A percentile compares a stretch with the other conserved stretches of the same genome.
phyloP scores from a whole-genome alignment of 2,888 invertebrate genomes.

The Aspidiotus destructor region DNA sequence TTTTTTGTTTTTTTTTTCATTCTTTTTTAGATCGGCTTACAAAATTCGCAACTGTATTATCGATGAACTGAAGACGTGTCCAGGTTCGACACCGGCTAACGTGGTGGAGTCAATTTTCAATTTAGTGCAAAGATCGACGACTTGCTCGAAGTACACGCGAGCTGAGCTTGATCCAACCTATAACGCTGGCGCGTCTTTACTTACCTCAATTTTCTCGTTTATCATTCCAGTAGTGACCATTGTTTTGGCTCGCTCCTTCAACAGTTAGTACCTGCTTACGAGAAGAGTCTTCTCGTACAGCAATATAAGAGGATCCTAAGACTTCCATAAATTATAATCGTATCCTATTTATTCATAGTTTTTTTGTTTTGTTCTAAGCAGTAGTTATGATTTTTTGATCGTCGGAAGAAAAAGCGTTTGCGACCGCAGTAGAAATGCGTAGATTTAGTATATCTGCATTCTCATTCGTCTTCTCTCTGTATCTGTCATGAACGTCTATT shows the following conservation, averaged over 20 bases:
- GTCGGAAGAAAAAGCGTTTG: no score
- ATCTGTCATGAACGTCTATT: no score
- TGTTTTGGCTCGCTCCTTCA: slow-evolving; percentile 15
- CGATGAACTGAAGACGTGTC: slow-evolving; percentile 53
- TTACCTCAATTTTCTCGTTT: slow-evolving; percentile 14
- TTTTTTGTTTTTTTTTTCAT: slow-evolving; percentile 13
- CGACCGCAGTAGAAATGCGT: no score
- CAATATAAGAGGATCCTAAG: no score
- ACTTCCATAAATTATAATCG: no score
- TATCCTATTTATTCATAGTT: no score
- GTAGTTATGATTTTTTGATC: no score
- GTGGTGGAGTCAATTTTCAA: slow-evolving; percentile 66
- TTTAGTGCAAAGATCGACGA: slow-evolving; percentile 57
- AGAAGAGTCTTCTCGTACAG: no score
- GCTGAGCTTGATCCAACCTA: slow-evolving; percentile 18
- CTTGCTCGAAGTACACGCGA: slow-evolving; percentile 48
- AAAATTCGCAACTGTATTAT: slow-evolving; percentile 52
- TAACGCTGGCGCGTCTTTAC: slow-evolving; percentile 6
- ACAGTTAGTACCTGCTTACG: slow-evolving; percentile 23
- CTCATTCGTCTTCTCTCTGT: no score
- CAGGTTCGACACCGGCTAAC: slow-evolving; percentile 67
- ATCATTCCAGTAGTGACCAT: slow-evolving; percentile 20
- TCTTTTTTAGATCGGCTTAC: slow-evolving; percentile 46
- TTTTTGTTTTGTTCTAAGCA: no score
- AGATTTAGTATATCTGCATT: no score